Percentiles rank a stretch among this genome's conserved stretches.
Conservation (phyloP, 2,888 invertebrate species). For the Achlya flavicornis region DNA sequence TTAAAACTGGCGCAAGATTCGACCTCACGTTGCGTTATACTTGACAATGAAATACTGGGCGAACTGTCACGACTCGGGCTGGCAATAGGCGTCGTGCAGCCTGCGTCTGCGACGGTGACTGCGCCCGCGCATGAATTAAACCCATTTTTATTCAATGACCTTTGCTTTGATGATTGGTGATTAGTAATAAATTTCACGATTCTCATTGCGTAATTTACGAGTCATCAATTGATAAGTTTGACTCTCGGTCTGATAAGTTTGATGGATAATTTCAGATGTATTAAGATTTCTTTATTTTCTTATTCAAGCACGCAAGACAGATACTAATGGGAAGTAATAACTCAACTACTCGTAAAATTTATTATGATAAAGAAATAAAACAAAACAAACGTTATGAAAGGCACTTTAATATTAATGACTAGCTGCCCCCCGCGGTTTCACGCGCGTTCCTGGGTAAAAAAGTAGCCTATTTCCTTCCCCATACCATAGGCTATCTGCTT, state of each 20-base stretch:
- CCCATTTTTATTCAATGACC: slow-evolving; percentile 25
- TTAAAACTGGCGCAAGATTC: slow-evolving; percentile 46
- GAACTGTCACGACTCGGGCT: slow-evolving; percentile 32
- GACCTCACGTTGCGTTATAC: slow-evolving; percentile 47
- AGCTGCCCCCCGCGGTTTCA: no score
- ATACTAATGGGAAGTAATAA: no score
- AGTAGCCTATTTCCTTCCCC: no score
- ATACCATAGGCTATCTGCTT: no score
- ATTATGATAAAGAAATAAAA: no score
- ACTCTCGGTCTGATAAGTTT: neutral
- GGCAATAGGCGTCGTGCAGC: slow-evolving; percentile 24
- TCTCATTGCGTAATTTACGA: neutral
- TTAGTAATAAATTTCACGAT: neutral
- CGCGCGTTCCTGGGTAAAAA: neutral
- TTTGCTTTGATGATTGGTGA: slow-evolving; percentile 19
- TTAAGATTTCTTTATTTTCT: no score
- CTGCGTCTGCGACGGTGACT: slow-evolving; percentile 18
- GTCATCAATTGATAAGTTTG: neutral
- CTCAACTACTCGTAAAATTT: no score
- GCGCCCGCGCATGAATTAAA: slow-evolving; percentile 22
- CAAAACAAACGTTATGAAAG: neutral
- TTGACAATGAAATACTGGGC: slow-evolving; percentile 54
- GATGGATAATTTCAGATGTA: neutral
- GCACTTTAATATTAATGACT: no score
- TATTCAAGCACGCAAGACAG: no score